phyloP scores from a whole-genome alignment of 2,113 vertebrate species.

The Euleptes europaea region DNA sequence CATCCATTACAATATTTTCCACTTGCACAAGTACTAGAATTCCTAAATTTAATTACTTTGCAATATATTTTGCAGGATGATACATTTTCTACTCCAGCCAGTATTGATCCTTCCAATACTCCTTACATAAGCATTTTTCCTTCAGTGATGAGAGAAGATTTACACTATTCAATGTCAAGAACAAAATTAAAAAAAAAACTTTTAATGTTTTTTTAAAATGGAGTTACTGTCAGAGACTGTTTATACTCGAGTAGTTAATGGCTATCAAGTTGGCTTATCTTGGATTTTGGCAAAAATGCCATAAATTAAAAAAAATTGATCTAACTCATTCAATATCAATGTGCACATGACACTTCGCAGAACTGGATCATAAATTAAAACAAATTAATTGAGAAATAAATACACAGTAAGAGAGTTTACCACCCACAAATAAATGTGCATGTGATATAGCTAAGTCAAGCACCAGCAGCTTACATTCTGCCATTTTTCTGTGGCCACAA shows the following conservation, averaged over 20 bases:
- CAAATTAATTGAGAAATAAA: background rate
- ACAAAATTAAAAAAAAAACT: background rate
- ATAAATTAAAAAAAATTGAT: background rate
- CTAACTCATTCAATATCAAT: background rate
- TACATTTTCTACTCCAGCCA: background rate
- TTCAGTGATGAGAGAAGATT: background rate
- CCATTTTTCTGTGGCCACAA: background rate
- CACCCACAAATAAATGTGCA: background rate
- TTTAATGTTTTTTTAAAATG: constrained; percentile 8
- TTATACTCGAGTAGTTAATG: background rate
- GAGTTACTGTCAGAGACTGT: background rate
- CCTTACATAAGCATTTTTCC: background rate
- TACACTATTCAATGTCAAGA: background rate
- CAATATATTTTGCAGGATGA: background rate
- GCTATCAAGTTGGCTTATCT: background rate
- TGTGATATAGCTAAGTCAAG: background rate
- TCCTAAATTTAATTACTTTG: background rate
- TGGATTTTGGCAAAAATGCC: background rate
- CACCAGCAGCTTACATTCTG: background rate
- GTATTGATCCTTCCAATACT: background rate
- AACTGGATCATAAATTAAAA: background rate
- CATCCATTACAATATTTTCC: background rate
- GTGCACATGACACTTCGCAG: background rate
- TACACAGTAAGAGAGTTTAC: background rate
- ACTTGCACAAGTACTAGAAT: background rate